Conservation (phyloP, 1,140 invertebrate genomes). For the Aleiodes sp. region DNA sequence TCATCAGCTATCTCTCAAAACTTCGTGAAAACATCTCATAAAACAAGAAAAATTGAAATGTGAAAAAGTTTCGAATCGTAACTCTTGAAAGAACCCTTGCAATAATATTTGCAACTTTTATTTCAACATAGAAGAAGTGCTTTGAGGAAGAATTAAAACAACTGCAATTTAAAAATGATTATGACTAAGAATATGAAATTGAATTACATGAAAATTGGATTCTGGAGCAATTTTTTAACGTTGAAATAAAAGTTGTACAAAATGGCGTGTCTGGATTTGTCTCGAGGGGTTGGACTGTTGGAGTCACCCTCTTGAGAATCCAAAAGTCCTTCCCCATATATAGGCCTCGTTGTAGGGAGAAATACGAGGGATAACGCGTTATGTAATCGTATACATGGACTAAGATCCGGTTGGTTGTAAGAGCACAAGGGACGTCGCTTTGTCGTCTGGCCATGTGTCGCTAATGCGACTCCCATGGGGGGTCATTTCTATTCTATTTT, state of each 20-base stretch:
- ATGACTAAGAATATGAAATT: too few species aligned
- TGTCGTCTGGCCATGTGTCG: slow-evolving; percentile 65
- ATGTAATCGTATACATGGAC: slow-evolving; percentile 63
- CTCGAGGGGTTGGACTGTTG: slow-evolving; percentile 18
- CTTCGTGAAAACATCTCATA: not conserved
- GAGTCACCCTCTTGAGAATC: not conserved
- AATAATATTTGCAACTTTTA: not conserved
- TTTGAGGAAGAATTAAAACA: too few species aligned
- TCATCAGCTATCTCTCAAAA: too few species aligned
- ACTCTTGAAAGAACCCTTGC: too few species aligned
- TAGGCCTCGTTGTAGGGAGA: not conserved
- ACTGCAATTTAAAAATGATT: too few species aligned
- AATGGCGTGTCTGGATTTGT: slow-evolving; percentile 34
- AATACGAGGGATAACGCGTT: slow-evolving; percentile 47
- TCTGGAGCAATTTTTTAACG: not conserved
- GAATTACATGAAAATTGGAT: too few species aligned
- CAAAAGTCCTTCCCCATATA: slow-evolving; percentile 41
- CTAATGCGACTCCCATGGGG: slow-evolving; percentile 64
- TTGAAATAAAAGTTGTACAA: slow-evolving; percentile 28
- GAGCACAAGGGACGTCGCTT: slow-evolving; percentile 42
- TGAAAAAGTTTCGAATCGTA: not conserved
- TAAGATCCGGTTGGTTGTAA: slow-evolving; percentile 47
- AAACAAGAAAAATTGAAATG: not conserved
- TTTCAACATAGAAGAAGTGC: too few species aligned
- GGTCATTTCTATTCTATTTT: slow-evolving; percentile 68